Evolutionary conservation across 2,888 invertebrate genomes (phyloP).

Genomic region (Mactromeris polynyma): DNA sequence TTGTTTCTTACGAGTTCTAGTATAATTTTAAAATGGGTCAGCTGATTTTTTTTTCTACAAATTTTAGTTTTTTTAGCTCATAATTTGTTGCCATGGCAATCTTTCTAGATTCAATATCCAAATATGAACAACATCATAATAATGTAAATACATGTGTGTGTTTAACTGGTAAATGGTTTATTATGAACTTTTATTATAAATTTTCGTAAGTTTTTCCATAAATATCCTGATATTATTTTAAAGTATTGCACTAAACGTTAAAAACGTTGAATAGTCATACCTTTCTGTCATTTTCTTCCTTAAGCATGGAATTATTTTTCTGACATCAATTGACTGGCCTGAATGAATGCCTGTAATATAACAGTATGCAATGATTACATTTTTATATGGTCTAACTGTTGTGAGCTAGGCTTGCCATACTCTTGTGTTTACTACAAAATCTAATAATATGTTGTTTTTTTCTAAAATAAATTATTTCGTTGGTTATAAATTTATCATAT

Average conservation of each 20-base stretch:
- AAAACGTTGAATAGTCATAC: too few relatives aligned
- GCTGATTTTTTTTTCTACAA: background rate
- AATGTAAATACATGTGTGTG: background rate
- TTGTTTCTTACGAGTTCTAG: too few relatives aligned
- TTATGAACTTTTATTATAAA: background rate
- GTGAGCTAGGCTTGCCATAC: slow-evolving; percentile 19
- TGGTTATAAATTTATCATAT: too few relatives aligned
- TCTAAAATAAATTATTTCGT: too few relatives aligned
- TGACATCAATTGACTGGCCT: background rate
- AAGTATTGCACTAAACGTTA: too few relatives aligned
- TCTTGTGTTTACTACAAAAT: too few relatives aligned
- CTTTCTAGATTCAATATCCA: too few relatives aligned
- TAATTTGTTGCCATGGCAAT: background rate
- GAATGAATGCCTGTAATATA: background rate
- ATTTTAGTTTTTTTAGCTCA: background rate
- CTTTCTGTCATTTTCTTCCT: background rate
- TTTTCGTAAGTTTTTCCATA: background rate
- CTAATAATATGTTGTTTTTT: too few relatives aligned
- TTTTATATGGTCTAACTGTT: background rate
- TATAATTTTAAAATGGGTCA: background rate
- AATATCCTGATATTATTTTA: too few relatives aligned
- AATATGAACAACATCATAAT: background rate
- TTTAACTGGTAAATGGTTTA: background rate
- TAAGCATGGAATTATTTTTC: slow-evolving; percentile 2
- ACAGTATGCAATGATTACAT: background rate